Percentiles rank a stretch among this genome's conserved stretches.
Conservation (phyloP, 2,113 vertebrate species). For the Gallinago paraguaiae region DNA sequence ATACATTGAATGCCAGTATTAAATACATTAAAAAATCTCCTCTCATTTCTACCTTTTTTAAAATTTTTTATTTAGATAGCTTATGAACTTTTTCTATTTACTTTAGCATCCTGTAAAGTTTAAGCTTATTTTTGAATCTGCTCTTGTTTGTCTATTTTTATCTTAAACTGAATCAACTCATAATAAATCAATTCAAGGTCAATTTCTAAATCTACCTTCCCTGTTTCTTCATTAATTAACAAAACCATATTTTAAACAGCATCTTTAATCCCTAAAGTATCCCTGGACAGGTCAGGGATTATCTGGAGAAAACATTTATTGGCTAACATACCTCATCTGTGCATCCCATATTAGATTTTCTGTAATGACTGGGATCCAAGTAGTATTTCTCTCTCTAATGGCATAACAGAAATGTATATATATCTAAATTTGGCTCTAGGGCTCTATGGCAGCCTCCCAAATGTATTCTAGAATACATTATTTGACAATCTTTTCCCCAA, state of each 20-base stretch:
- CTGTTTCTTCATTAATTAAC: slow-evolving; percentile 14
- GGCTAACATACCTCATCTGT: slow-evolving; percentile 1
- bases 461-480: background rate
- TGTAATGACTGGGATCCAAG: background rate
- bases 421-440: background rate
- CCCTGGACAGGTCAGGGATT: background rate
- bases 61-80: background rate
- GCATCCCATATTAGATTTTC: slow-evolving; percentile 33
- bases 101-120: background rate
- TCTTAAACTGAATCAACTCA: background rate
- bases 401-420: background rate
- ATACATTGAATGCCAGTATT: background rate
- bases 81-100: background rate
- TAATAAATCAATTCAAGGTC: background rate
- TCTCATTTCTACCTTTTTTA: background rate
- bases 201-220: background rate
- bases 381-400: slow-evolving; percentile 13
- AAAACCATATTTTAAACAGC: background rate
- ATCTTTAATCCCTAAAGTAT: slow-evolving; percentile 23
- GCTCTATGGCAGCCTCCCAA: background rate
- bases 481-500: background rate
- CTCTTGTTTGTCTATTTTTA: background rate
- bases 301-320: slow-evolving; percentile 9
- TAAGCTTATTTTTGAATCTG: background rate
- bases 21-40: background rate